These are phyloP conservation scores for Microcebus jonahi DNA, from an alignment of 2,113 vertebrate species.

Conservation along the genomic window DNA sequence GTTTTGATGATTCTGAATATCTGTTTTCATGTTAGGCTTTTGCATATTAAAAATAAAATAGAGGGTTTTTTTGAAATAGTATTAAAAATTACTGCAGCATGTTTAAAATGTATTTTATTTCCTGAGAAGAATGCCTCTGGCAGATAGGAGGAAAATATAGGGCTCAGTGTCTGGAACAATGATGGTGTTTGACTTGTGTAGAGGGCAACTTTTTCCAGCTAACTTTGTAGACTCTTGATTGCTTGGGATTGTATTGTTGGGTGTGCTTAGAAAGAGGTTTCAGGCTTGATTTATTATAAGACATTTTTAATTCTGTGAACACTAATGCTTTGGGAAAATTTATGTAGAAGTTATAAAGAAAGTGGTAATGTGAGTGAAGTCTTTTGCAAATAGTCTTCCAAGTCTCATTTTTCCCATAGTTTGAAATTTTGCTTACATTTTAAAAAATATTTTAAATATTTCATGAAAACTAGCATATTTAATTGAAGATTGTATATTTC, in stretches of 20 bases:
- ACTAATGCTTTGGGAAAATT: not conserved
- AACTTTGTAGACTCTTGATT: not conserved
- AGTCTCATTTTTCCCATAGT: not conserved
- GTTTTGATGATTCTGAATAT: not conserved
- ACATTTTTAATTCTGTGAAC: constrained; percentile 22
- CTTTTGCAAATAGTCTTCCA: constrained; percentile 26
- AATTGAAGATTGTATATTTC: not conserved
- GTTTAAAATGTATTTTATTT: not conserved
- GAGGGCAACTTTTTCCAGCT: not conserved
- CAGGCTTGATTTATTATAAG: constrained; percentile 23
- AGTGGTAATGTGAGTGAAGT: not conserved
- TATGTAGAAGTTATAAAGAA: not conserved
- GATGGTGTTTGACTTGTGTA: not conserved
- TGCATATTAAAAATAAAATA: constrained; percentile 20
- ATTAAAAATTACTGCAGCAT: constrained; percentile 34
- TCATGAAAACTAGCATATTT: not conserved
- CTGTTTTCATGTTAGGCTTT: constrained; percentile 16
- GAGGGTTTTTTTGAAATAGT: constrained; percentile 9
- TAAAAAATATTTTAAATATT: not conserved
- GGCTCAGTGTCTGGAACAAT: constrained; percentile 35
- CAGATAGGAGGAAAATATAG: not conserved
- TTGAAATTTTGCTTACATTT: constrained; percentile 49
- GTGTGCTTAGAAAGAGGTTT: constrained; percentile 21
- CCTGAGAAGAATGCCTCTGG: not conserved
- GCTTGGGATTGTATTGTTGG: not conserved